Evolutionary conservation across 1,140 invertebrate species (phyloP), one percentile per base, ranked within the genome.

Genomic region (Euura lappo): DNA sequence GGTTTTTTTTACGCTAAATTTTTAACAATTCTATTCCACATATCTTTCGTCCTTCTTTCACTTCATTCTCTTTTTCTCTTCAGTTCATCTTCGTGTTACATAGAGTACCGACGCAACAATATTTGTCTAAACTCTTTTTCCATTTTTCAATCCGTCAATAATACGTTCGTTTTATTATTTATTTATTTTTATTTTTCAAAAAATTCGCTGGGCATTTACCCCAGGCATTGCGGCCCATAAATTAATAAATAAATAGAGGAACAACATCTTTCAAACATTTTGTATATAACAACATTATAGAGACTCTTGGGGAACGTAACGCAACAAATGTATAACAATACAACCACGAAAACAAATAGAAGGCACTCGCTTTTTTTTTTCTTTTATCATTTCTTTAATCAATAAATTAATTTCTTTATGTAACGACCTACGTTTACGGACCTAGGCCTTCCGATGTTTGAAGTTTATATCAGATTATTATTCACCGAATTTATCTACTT

Each of bases 321-420:
- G 74, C 80, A 86, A 85, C 82, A 85, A 83, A 85, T 85, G 78
- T 84, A 85, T 83, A 87, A 87, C 82, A 83, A 85, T 85, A 85
- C 80, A 83, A 86, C 79, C 79, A 86, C 79, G 78, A 79, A 86
- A 87, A 87, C 85, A 85, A 87, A 86, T 86, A 86, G 86, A 87
- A 87, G 86, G 85, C 86, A 86, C 86, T 87, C 86, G 83, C 42
- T 8, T 68, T 83, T 78, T 78, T 28, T 28, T 28, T 28, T 28
- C 28, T 28, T 28, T 28, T 28, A 28, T 28, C 28, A 28, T 28
- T 28, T 79, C 83, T 80, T 81, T 80, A 77, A 76, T 81, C 77
- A 81, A 83, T 85, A 85, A 86, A 85, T 85, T 82, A 85, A 85
- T 81, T 75, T 80, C 78, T 80, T 78, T 80, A 28, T 28, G 73